phyloP scores from a whole-genome alignment of 2,888 invertebrate genomes.

The Tetramorium bicarinatum region DNA sequence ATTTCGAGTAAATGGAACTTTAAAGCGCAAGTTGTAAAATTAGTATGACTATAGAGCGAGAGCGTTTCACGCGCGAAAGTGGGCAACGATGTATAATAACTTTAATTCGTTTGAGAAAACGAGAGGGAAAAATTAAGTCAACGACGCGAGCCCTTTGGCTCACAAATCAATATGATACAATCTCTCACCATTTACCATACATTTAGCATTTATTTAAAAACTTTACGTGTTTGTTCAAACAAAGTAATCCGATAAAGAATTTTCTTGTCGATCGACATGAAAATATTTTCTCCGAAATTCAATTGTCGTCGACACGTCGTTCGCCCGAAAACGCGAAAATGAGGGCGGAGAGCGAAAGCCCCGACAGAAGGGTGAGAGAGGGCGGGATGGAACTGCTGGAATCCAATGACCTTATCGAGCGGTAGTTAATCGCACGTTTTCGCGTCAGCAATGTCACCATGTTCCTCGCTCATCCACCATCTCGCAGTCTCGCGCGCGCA shows the following conservation, averaged over 20 bases:
- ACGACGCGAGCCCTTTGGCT: background rate
- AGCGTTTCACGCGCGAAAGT: background rate
- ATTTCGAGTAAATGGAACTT: background rate
- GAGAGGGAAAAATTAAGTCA: background rate
- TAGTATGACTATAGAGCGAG: background rate
- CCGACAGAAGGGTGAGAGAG: no score
- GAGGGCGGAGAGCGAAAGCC: background rate
- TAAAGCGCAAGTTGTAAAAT: background rate
- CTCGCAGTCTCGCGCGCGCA: background rate
- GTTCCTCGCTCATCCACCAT: background rate
- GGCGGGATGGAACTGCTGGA: background rate
- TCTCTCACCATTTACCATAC: background rate
- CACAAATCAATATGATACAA: background rate
- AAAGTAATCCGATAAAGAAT: no score
- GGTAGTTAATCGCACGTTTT: background rate
- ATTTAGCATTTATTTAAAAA: background rate
- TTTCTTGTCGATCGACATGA: background rate
- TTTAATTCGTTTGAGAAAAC: background rate
- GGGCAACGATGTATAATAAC: background rate
- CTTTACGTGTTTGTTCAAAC: background rate
- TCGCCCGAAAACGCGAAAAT: background rate
- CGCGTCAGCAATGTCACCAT: background rate
- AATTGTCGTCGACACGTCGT: background rate
- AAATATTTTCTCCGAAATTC: background rate
- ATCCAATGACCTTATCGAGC: background rate